Conservation (phyloP, 2,888 invertebrate species). For the Amiota communis region DNA sequence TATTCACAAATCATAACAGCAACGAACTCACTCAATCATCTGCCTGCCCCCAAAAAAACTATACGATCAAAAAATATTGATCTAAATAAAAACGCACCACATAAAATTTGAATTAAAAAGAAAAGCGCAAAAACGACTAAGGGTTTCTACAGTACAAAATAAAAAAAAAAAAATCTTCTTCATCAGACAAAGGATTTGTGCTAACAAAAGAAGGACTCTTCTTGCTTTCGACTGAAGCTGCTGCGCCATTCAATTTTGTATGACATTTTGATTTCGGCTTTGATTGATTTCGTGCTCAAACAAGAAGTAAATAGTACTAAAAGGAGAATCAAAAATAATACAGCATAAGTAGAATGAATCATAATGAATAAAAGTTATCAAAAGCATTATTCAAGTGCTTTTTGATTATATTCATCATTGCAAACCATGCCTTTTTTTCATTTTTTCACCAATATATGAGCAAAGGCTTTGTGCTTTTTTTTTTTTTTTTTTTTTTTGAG, state of each 20-base stretch:
- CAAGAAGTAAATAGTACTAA: slow-evolving; percentile 31
- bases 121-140: slow-evolving; percentile 21
- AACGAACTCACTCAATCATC: too few relatives aligned
- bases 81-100: neutral
- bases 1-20: too few relatives aligned
- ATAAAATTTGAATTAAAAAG: neutral
- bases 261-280: slow-evolving; percentile 66
- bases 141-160: neutral
- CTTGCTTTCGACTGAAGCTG: slow-evolving; percentile 7
- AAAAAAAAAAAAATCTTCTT: too few relatives aligned
- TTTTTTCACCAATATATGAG: neutral
- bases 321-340: too few relatives aligned
- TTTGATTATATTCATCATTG: slow-evolving; percentile 24
- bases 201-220: slow-evolving; percentile 1
- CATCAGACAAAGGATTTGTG: slow-evolving; percentile 42
- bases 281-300: slow-evolving; percentile 37
- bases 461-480: slow-evolving; percentile 54
- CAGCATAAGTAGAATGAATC: too few relatives aligned
- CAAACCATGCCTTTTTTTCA: neutral
- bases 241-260: slow-evolving; percentile 31
- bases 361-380: slow-evolving; percentile 61
- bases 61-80: too few relatives aligned
- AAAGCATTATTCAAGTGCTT: slow-evolving; percentile 50
- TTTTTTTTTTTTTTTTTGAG: slow-evolving; percentile 37
- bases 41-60: too few relatives aligned